A percentile compares a stretch with the other conserved stretches of the same genome.
phyloP scores from a whole-genome alignment of 2,113 vertebrate species.

The Egretta garzetta region DNA sequence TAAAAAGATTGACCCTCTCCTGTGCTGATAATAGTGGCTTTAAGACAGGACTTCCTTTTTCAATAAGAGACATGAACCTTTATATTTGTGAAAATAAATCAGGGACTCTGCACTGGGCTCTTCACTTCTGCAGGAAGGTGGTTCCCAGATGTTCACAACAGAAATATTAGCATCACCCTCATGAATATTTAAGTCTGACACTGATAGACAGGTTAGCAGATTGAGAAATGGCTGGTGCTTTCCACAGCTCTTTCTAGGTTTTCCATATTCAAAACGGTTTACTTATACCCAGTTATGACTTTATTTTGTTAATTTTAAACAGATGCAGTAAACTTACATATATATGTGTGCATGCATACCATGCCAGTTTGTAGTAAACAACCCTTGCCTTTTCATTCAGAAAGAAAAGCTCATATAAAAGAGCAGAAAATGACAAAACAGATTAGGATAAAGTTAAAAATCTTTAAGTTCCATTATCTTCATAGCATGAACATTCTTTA shows the following conservation, averaged over 20 bases:
- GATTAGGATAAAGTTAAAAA: not conserved
- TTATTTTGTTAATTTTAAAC: not conserved
- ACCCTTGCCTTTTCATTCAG: not conserved
- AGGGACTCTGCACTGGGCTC: not conserved
- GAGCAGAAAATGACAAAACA: not conserved
- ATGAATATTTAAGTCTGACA: not conserved
- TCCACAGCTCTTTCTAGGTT: not conserved
- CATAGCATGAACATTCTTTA: not conserved
- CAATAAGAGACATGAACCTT: not conserved
- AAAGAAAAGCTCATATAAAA: not conserved
- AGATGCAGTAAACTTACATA: not conserved
- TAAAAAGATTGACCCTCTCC: rapidly evolving
- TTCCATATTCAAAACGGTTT: not conserved
- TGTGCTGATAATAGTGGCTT: not conserved
- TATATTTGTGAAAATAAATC: not conserved
- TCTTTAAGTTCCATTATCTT: not conserved
- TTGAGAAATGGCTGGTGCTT: not conserved
- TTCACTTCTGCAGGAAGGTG: not conserved
- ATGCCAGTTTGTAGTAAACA: not conserved
- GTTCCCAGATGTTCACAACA: not conserved
- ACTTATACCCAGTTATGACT: not conserved
- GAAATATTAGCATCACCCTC: not conserved
- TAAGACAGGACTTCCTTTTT: not conserved
- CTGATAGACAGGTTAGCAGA: not conserved
- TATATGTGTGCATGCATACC: not conserved